phyloP scores from a whole-genome alignment of 2,888 invertebrate species.

The Pinctada fucata region DNA sequence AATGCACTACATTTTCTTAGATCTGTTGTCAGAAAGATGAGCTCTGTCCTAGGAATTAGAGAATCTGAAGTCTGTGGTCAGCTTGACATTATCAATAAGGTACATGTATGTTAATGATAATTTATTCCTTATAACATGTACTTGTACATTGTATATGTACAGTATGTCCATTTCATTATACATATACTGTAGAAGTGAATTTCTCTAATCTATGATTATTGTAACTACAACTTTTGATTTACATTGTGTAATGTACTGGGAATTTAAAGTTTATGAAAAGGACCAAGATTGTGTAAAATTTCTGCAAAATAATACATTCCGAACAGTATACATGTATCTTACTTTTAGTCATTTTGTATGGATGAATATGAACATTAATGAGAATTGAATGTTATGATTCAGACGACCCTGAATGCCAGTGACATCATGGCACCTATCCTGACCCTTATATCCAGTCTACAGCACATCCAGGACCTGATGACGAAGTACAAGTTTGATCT shows the following conservation, averaged over 20 bases:
- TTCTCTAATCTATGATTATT: neutral
- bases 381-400: conserved; percentile 15
- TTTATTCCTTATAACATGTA: neutral
- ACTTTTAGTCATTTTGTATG: too few relatives aligned
- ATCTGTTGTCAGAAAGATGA: conserved; percentile 50
- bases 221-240: neutral
- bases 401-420: conserved; percentile 52
- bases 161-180: neutral
- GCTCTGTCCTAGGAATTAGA: conserved; percentile 49
- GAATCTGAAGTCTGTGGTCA: conserved; percentile 52
- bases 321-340: too few relatives aligned
- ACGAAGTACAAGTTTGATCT: conserved; percentile 66
- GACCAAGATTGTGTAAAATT: too few relatives aligned
- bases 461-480: conserved; percentile 63
- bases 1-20: conserved; percentile 65
- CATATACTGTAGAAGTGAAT: neutral
- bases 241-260: too few relatives aligned
- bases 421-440: conserved; percentile 50
- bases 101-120: conserved; percentile 28
- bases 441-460: conserved; percentile 56
- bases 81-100: conserved; percentile 60
- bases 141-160: neutral
- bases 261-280: too few relatives aligned
- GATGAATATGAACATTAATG: too few relatives aligned
- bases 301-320: too few relatives aligned